Evolutionary conservation across 2,888 invertebrate species (phyloP), one percentile per base, ranked within the genome.

Genomic region (Lacanobia oleracea): DNA sequence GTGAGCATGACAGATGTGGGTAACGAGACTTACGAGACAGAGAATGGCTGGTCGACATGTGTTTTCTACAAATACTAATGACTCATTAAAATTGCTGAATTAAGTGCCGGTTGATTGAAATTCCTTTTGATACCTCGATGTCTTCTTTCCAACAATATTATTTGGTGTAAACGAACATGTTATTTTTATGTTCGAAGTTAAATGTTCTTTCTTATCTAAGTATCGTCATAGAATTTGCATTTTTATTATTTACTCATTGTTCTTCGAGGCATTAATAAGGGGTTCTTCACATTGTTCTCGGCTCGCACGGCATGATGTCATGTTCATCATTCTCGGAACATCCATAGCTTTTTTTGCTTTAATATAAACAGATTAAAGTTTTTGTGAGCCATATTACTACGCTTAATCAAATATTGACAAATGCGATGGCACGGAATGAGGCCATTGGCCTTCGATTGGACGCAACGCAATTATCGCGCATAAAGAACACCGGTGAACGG

Each of bases 231-330:
- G 81, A 81, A 90, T 92, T 90, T 88, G 84, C 89, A 88, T 89
- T 86, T 90, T 88, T 90, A 89, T 91, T 91, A 89, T 87, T 76
- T 85, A 79, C 83, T 87, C 88, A 91, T 93, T 93, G 92, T 92
- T 91, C 88, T 90, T 82, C 72, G 85, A 88, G 88, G 82, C 86
- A 90, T 90, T 88, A 59, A 48, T 89, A 88, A 87, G 87, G 81
- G 87, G 87, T 88, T 90, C 88, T 91, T 89, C 87, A 88, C 91
- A 91, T 91, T 91, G 91, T 91, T 90, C 84, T 89, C 85, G 80
- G 81, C 87, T 90, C 87, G 83, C 88, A 89, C 86, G 86, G 72
- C 81, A 88, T 92, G 92, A 93, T 92, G 90, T 92, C 92, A 94
- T 90, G 86, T 80, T 85, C 78, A 83, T 87, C 83, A 81, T 89